These are phyloP conservation scores for Frankliniella intonsa DNA, from an alignment of 2,888 invertebrate genomes.

Conservation along the genomic window DNA sequence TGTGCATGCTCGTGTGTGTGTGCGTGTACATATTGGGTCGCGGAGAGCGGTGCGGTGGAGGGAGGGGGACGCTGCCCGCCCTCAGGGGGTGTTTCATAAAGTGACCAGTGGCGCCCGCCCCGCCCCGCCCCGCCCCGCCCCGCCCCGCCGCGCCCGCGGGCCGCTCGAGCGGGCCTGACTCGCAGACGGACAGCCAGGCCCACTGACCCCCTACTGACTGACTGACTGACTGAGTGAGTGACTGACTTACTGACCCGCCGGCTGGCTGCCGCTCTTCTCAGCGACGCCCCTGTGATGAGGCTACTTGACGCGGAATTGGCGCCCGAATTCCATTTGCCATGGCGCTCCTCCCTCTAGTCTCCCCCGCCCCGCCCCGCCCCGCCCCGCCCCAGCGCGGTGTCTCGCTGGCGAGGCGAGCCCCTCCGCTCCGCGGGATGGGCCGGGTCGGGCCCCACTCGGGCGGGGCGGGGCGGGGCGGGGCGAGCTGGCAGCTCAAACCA, in stretches of 20 bases:
- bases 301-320: slow-evolving; percentile 9
- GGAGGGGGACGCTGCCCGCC: neutral
- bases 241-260: neutral
- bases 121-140: neutral
- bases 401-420: too few species aligned
- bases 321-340: slow-evolving; percentile 12
- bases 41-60: neutral
- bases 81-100: neutral
- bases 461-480: too few species aligned
- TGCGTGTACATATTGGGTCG: neutral
- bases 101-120: neutral
- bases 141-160: neutral
- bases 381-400: too few species aligned
- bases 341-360: neutral
- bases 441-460: too few species aligned
- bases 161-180: too few species aligned
- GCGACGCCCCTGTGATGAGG: neutral
- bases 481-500: too few species aligned
- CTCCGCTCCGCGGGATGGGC: too few species aligned
- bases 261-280: neutral
- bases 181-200: too few species aligned
- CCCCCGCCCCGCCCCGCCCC: too few species aligned
- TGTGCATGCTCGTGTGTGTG: neutral
- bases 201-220: too few species aligned
- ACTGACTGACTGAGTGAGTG: too few species aligned